Evolutionary conservation across 1,140 invertebrate genomes (phyloP).

Genomic region (Hylyphantes graminicola): DNA sequence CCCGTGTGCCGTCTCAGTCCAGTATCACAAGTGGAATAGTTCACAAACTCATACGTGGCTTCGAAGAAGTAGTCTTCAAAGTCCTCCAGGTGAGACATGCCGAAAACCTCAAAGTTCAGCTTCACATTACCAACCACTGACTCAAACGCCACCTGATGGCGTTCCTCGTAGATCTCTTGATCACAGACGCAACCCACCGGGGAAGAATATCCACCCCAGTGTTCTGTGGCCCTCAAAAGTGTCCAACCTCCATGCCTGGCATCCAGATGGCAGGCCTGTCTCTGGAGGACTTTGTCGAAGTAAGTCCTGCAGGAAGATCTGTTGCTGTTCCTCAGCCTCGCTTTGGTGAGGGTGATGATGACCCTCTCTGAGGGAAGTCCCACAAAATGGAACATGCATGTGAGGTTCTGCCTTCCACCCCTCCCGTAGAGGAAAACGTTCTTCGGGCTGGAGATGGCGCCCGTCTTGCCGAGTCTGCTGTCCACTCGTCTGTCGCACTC

Average conservation of each 20-base stretch:
- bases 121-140: slow-evolving; percentile 75
- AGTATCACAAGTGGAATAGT: slow-evolving; percentile 67
- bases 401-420: slow-evolving; percentile 54
- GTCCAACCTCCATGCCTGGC: background rate
- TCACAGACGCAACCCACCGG: slow-evolving; percentile 41
- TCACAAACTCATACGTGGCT: slow-evolving; percentile 83
- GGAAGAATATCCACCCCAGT: slow-evolving; percentile 38
- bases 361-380: slow-evolving; percentile 56
- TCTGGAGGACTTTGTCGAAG: slow-evolving; percentile 49
- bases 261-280: slow-evolving; percentile 34
- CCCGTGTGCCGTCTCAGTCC: slow-evolving; percentile 49
- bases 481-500: slow-evolving; percentile 60
- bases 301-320: background rate
- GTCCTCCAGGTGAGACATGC: slow-evolving; percentile 85
- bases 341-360: slow-evolving; percentile 36
- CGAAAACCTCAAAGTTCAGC: slow-evolving; percentile 78
- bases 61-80: slow-evolving; percentile 85
- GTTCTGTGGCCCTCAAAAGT: slow-evolving; percentile 30
- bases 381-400: slow-evolving; percentile 59
- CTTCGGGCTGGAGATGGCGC: slow-evolving; percentile 42
- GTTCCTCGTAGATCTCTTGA: background rate
- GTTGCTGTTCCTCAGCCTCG: slow-evolving; percentile 4
- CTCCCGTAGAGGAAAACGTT: slow-evolving; percentile 60
- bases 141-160: slow-evolving; percentile 14
- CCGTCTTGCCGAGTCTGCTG: slow-evolving; percentile 47